Conservation (phyloP, 30 jellyfish, hydroid and myxozoan genomes). For the Aurelia sp. region DNA sequence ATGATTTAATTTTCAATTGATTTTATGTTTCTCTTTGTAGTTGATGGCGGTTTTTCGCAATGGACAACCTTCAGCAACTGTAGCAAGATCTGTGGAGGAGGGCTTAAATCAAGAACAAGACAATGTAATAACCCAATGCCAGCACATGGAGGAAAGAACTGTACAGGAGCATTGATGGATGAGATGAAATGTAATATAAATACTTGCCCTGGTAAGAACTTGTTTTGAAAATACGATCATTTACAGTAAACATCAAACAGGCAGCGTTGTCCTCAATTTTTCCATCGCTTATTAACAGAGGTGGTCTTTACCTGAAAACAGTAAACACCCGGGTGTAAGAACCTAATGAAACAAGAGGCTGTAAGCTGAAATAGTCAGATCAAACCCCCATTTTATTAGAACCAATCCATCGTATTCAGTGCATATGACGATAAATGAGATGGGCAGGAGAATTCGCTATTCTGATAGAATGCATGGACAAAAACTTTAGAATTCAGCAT, state of each 20-base stretch:
- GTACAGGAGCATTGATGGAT: slow-evolving; percentile 24
- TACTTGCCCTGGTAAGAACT: slow-evolving; percentile 47
- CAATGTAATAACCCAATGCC: slow-evolving; percentile 40
- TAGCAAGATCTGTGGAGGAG: slow-evolving; percentile 18
- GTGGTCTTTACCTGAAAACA: too few species aligned
- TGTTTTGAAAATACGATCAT: background rate
- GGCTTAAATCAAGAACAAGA: slow-evolving; percentile 1
- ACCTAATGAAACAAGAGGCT: too few species aligned
- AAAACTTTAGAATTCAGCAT: background rate
- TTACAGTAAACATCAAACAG: background rate
- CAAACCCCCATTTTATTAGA: too few species aligned
- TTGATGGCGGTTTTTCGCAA: slow-evolving; percentile 35
- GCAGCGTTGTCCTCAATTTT: too few species aligned
- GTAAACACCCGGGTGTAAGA: too few species aligned
- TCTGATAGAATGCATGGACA: too few species aligned
- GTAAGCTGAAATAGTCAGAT: too few species aligned
- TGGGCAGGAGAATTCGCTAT: too few species aligned
- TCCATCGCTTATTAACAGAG: too few species aligned
- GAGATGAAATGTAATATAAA: slow-evolving; percentile 7
- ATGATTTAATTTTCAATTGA: too few species aligned
- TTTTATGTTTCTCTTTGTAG: background rate
- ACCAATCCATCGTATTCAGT: too few species aligned
- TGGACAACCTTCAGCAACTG: slow-evolving; percentile 36
- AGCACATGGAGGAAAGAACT: slow-evolving; percentile 6
- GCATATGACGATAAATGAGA: too few species aligned